These are phyloP conservation scores for Typhlichthys subterraneus DNA, from an alignment of 2,797 vertebrate genomes.

Conservation along the genomic window DNA sequence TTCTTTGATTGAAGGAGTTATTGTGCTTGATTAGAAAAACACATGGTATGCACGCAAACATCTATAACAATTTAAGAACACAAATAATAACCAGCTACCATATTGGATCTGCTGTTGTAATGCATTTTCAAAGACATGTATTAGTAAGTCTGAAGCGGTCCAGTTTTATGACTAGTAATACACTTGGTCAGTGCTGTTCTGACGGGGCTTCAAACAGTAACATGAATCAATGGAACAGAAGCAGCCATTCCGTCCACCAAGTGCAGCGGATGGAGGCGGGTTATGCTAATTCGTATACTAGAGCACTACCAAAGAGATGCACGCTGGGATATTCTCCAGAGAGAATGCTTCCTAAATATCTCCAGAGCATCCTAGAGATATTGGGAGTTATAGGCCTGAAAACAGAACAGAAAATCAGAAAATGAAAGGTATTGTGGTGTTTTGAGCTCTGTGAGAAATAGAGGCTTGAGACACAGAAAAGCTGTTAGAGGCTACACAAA, in stretches of 20 bases:
- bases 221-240: conserved; percentile 21
- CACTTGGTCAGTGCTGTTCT: conserved; percentile 26
- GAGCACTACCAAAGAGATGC: conserved; percentile 49
- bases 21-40: no score
- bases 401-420: conserved; percentile 44
- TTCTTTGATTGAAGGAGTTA: no score
- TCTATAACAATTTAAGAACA: no score
- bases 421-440: conserved; percentile 59
- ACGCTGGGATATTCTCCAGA: conserved; percentile 51
- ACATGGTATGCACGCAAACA: no score
- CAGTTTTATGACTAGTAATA: neutral
- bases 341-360: conserved; percentile 60
- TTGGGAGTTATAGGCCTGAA: conserved; percentile 36
- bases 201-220: conserved; percentile 40
- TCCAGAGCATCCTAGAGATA: conserved; percentile 48
- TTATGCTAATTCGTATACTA: conserved; percentile 57
- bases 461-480: conserved; percentile 35
- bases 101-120: conserved; percentile 17
- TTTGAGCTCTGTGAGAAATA: conserved; percentile 44
- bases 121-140: neutral
- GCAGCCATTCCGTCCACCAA: conserved; percentile 17
- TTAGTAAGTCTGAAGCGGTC: conserved; percentile 2
- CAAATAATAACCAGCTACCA: no score
- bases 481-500: conserved; percentile 28
- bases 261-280: conserved; percentile 8